Percentiles rank a stretch among this genome's conserved stretches.
Conservation (phyloP, 2,113 vertebrate species). For the Pterocles gutturalis region DNA sequence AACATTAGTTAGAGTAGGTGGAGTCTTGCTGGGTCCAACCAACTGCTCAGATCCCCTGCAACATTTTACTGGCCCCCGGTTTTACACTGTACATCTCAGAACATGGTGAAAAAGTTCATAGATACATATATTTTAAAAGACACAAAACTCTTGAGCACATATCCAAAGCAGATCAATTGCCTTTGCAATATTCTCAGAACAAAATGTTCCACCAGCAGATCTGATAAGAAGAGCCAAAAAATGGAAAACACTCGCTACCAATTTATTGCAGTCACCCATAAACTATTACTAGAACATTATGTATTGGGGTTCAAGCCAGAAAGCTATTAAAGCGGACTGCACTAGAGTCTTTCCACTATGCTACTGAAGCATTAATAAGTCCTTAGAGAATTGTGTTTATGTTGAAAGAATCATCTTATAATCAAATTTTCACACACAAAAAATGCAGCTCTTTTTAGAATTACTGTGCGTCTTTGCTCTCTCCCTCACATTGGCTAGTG, state of each 20-base stretch:
- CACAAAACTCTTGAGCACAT: slow-evolving; percentile 42
- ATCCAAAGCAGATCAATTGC: slow-evolving; percentile 78
- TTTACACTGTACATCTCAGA: slow-evolving; percentile 13
- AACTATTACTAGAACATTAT: slow-evolving; percentile 86
- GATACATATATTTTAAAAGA: slow-evolving; percentile 56
- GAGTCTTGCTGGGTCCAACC: slow-evolving; percentile 55
- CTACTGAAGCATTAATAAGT: slow-evolving; percentile 78
- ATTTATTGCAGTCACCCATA: slow-evolving; percentile 84
- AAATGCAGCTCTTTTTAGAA: slow-evolving; percentile 64
- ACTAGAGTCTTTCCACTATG: slow-evolving; percentile 73
- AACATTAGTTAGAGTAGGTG: slow-evolving; percentile 58
- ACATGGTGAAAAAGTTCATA: not conserved
- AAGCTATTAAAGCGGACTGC: slow-evolving; percentile 79
- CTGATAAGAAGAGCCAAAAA: slow-evolving; percentile 82
- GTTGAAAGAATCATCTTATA: slow-evolving; percentile 74
- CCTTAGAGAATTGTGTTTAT: slow-evolving; percentile 70
- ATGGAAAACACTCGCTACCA: slow-evolving; percentile 81
- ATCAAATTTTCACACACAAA: slow-evolving; percentile 73
- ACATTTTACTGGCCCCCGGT: slow-evolving; percentile 21
- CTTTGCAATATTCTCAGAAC: slow-evolving; percentile 78
- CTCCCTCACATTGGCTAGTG: slow-evolving; percentile 11
- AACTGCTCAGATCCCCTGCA: slow-evolving; percentile 44
- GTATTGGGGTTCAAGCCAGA: slow-evolving; percentile 83
- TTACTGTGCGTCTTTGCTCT: slow-evolving; percentile 52
- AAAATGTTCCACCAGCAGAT: slow-evolving; percentile 81